Evolutionary conservation across 2,797 vertebrate species (phyloP).

Genomic region (Betta splendens): DNA sequence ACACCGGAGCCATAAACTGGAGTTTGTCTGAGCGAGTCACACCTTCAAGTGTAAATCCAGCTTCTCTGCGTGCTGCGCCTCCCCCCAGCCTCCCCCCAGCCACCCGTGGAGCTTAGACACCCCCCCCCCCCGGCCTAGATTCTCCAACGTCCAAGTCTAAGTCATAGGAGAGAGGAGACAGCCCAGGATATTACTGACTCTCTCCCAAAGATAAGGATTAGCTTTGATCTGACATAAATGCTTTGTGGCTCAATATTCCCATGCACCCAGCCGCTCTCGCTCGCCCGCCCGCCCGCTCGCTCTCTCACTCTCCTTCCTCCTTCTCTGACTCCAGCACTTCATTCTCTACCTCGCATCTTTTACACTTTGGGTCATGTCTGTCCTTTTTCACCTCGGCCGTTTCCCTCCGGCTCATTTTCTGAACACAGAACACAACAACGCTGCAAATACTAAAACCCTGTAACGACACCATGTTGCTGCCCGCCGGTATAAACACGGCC

Average conservation of each 20-base stretch:
- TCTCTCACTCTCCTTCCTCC: constrained; percentile 2
- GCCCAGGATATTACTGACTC: constrained; percentile 63
- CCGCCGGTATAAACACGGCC: too few relatives aligned
- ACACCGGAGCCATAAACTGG: too few relatives aligned
- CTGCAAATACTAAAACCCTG: neutral
- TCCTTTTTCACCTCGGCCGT: neutral
- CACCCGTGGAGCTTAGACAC: too few relatives aligned
- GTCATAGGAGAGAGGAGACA: too few relatives aligned
- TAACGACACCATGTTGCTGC: too few relatives aligned
- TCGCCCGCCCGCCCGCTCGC: too few relatives aligned
- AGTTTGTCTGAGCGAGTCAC: too few relatives aligned
- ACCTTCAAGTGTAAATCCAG: too few relatives aligned
- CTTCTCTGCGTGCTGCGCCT: too few relatives aligned
- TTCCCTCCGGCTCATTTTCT: neutral
- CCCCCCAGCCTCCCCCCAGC: too few relatives aligned
- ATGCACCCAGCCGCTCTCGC: constrained; percentile 28
- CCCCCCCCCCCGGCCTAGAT: too few relatives aligned
- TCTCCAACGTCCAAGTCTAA: too few relatives aligned
- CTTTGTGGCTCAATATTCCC: constrained; percentile 73
- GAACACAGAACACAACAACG: neutral
- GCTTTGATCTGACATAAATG: constrained; percentile 76
- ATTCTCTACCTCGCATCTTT: constrained; percentile 25
- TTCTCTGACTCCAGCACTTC: constrained; percentile 28
- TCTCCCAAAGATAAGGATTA: constrained; percentile 69
- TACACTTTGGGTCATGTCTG: constrained; percentile 13